Evolutionary conservation across 2,888 invertebrate species (phyloP).

Genomic region (Sinohyriopsis cumingii): DNA sequence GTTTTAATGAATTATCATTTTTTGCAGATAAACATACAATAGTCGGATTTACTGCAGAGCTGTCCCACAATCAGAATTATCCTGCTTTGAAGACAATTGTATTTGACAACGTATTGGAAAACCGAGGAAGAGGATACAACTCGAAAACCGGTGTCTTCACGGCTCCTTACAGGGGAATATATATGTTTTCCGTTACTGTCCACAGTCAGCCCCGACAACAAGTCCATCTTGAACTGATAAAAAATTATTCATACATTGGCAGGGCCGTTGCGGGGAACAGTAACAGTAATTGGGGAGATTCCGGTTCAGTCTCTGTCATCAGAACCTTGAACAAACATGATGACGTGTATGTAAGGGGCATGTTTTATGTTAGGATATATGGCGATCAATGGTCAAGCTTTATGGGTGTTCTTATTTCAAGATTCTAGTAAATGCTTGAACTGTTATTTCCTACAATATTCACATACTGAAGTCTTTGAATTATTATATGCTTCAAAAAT

Average conservation of each 20-base stretch:
- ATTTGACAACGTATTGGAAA: neutral
- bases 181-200: neutral
- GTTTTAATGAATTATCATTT: too few relatives aligned
- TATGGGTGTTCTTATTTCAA: conserved; percentile 2
- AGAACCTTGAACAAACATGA: neutral
- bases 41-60: too few relatives aligned
- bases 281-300: neutral
- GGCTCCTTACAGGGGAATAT: conserved; percentile 1
- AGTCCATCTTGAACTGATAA: conserved; percentile 6
- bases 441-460: too few relatives aligned
- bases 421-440: too few relatives aligned
- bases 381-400: conserved; percentile 2
- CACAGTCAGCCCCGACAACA: neutral
- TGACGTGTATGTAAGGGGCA: conserved; percentile 5
- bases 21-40: too few relatives aligned
- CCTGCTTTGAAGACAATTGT: neutral
- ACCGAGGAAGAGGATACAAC: neutral
- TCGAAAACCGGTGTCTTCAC: neutral
- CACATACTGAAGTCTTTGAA: too few relatives aligned
- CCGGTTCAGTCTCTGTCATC: conserved; percentile 1
- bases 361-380: neutral
- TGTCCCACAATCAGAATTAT: neutral
- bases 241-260: conserved; percentile 4
- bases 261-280: neutral
- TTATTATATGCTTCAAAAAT: too few relatives aligned